Evolutionary conservation across 1,140 invertebrate genomes (phyloP).

Genomic region (Ectropis grisescens): DNA sequence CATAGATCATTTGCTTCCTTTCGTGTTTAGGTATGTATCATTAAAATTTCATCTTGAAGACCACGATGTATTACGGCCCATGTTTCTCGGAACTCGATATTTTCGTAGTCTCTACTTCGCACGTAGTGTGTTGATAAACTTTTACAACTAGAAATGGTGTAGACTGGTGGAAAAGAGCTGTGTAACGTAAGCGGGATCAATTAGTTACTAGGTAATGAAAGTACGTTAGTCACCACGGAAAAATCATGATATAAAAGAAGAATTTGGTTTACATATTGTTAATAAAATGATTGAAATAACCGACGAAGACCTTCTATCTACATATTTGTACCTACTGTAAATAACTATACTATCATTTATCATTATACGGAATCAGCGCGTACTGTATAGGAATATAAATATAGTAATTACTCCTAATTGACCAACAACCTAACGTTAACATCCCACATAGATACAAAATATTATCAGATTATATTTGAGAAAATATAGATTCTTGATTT

Average conservation of each 20-base stretch:
- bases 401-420: too few relatives aligned
- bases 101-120: slow-evolving; percentile 22
- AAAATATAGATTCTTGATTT: too few relatives aligned
- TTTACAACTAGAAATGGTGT: slow-evolving; percentile 9
- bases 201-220: slow-evolving; percentile 47
- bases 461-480: too few relatives aligned
- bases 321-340: slow-evolving; percentile 1
- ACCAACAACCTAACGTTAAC: too few relatives aligned
- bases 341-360: slow-evolving; percentile 1
- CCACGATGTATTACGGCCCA: too few relatives aligned
- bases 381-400: too few relatives aligned
- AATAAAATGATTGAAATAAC: slow-evolving; percentile 13
- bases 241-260: slow-evolving; percentile 17
- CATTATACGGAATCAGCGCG: slow-evolving; percentile 5
- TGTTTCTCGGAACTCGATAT: slow-evolving; percentile 7
- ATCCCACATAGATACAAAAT: too few relatives aligned
- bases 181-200: slow-evolving; percentile 60
- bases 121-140: slow-evolving; percentile 17
- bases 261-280: slow-evolving; percentile 20
- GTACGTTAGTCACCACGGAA: slow-evolving; percentile 30
- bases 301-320: slow-evolving; percentile 3
- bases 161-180: slow-evolving; percentile 29
- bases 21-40: slow-evolving; percentile 9
- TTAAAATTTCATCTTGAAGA: too few relatives aligned
- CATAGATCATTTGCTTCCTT: slow-evolving; percentile 40